These are phyloP conservation scores for Andrena chrysosceles DNA, from an alignment of 2,888 invertebrate species.

Conservation along the genomic window DNA sequence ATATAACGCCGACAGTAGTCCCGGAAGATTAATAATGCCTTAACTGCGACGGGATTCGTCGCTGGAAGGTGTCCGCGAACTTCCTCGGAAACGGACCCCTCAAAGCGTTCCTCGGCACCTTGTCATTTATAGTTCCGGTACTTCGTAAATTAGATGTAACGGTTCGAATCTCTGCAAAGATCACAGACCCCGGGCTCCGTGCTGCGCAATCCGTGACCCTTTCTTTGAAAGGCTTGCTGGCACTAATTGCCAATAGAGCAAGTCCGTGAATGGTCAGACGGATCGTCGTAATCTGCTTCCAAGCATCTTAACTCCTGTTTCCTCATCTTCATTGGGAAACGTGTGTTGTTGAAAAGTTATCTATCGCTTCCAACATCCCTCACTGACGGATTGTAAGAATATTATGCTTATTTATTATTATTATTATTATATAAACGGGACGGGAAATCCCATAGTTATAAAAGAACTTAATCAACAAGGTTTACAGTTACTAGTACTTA, in stretches of 20 bases:
- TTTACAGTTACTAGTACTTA: too few relatives aligned
- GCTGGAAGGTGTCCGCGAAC: slow-evolving; percentile 17
- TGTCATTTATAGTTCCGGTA: not conserved
- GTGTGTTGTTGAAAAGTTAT: not conserved
- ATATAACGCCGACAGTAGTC: slow-evolving; percentile 13
- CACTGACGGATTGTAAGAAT: not conserved
- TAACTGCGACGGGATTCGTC: slow-evolving; percentile 12
- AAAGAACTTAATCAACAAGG: too few relatives aligned
- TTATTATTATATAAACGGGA: too few relatives aligned
- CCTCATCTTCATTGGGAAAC: not conserved
- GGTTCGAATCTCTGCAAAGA: not conserved
- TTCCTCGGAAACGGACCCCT: slow-evolving; percentile 12
- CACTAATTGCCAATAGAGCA: not conserved
- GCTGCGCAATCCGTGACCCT: not conserved
- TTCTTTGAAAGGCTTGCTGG: too few relatives aligned
- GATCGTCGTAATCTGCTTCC: not conserved
- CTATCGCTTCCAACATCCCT: not conserved
- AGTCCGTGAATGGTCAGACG: not conserved
- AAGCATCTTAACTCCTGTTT: too few relatives aligned
- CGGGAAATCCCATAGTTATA: too few relatives aligned
- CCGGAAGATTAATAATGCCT: slow-evolving; percentile 42
- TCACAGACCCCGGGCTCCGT: not conserved
- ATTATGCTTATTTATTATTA: not conserved
- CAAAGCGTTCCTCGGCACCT: not conserved
- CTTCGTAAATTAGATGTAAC: slow-evolving; percentile 24